These are phyloP conservation scores for Druceiella hillmani DNA, from an alignment of 2,888 invertebrate genomes.

Conservation along the genomic window DNA sequence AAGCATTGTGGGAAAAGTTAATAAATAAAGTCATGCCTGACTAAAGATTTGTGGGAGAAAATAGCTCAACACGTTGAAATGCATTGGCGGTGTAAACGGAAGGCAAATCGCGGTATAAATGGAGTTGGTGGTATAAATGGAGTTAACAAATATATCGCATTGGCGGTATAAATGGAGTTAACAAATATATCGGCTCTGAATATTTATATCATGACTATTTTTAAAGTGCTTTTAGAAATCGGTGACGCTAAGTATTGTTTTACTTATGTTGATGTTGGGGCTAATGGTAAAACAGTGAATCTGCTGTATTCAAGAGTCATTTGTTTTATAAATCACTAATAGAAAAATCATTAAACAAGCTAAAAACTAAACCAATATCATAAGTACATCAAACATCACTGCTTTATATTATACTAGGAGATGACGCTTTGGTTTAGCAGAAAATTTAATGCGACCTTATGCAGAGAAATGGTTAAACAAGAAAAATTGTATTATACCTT, in stretches of 20 bases:
- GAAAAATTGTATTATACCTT: slow-evolving; percentile 28
- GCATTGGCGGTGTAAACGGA: too few relatives aligned
- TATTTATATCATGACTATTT: slow-evolving; percentile 27
- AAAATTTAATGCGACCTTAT: slow-evolving; percentile 27
- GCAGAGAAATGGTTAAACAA: slow-evolving; percentile 21
- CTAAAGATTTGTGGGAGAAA: too few relatives aligned
- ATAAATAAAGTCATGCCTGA: too few relatives aligned
- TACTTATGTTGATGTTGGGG: slow-evolving; percentile 25
- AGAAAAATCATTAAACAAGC: slow-evolving; percentile 22
- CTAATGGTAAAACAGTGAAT: slow-evolving; percentile 24
- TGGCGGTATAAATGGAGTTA: too few relatives aligned
- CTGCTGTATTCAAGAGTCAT: slow-evolving; percentile 20
- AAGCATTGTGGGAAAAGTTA: too few relatives aligned
- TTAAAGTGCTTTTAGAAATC: slow-evolving; percentile 27
- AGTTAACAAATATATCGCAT: too few relatives aligned
- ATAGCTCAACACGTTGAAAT: too few relatives aligned
- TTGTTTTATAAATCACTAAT: slow-evolving; percentile 21
- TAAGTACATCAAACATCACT: slow-evolving; percentile 15
- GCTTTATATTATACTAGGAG: slow-evolving; percentile 25
- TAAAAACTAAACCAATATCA: slow-evolving; percentile 21
- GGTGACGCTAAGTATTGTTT: slow-evolving; percentile 26
- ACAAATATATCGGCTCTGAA: too few relatives aligned
- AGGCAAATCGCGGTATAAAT: too few relatives aligned
- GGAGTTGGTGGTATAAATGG: too few relatives aligned
- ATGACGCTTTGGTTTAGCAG: slow-evolving; percentile 27